Evolutionary conservation across 2,888 invertebrate genomes (phyloP), one percentile per base, ranked within the genome.

Genomic region (Calameuta idolon): DNA sequence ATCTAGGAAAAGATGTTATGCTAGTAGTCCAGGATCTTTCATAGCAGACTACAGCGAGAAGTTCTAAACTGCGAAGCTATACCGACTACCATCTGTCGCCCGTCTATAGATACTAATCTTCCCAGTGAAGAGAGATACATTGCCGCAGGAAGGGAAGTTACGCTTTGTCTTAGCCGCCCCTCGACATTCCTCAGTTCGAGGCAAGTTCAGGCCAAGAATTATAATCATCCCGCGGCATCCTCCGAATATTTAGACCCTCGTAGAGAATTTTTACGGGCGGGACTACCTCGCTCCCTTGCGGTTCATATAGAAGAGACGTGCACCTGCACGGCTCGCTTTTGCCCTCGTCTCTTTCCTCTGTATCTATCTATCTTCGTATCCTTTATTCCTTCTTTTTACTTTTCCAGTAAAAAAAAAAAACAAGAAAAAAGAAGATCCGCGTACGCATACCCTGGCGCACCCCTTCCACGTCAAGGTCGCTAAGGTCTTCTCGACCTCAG

Each of bases 1-100:
- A 23, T 9, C 23, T 9, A 55, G 23, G 9, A 23, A 55, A 9
- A 55, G 23, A 55, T 55, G 23, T 55, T 55, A 55, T 55, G 23
- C 55, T 2, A 23, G 23, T 55, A 9, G 23, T 55, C 55, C 23
- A 55, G 55, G 55, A 23, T 55, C 55, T 23, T 55, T 23, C 55
- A 23, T 23, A 55, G 55, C 23, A 9, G 1, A 55, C 55, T 23
- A 1, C 5, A 55, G 55, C 23, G 55, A 55, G 55, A 55, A 55
- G 55, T 55, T 55, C 55, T 23, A 55, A 55, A 23, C 55, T 55
- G 55, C 55, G 55, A 23, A 83, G 84, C 87, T 86, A 87, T 86
- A 87, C 87, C 88, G 87, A 85, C 85, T 84, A 87, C 87, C 88
- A 87, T 88, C 87, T 87, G 88, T 86, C 86, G 86, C 82, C 83